Percentiles rank a stretch among this genome's conserved stretches.
These are phyloP conservation scores for Halcyon leucocephala DNA, from an alignment of 2,797 vertebrate genomes.

Conservation along the genomic window DNA sequence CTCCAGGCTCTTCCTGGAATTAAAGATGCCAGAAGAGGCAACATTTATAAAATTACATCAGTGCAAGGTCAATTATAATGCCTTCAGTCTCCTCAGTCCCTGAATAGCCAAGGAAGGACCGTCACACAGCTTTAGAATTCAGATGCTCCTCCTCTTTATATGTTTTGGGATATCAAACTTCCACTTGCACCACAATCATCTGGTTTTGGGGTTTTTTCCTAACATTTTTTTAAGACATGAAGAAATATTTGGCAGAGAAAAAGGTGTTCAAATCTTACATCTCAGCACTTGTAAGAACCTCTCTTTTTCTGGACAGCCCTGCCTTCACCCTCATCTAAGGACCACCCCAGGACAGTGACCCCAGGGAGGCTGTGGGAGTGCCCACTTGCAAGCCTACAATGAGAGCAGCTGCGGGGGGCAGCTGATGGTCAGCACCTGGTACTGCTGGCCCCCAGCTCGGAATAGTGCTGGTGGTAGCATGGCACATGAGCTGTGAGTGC, in stretches of 20 bases:
- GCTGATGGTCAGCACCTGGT: accelerated
- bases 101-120: neutral
- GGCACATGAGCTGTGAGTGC: neutral
- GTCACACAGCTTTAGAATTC: neutral
- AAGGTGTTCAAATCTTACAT: neutral
- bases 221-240: neutral
- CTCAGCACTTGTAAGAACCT: neutral
- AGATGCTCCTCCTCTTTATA: neutral
- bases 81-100: neutral
- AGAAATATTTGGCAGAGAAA: neutral
- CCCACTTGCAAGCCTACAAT: accelerated
- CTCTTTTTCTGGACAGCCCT: neutral
- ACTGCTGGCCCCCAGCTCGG: neutral
- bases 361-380: accelerated
- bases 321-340: neutral
- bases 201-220: accelerated
- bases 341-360: neutral
- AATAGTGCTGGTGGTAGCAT: neutral
- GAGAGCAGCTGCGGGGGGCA: neutral
- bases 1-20: neutral
- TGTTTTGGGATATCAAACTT: neutral
- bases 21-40: neutral
- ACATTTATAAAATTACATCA: neutral
- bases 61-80: neutral
- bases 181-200: accelerated